phyloP scores from a whole-genome alignment of 2,797 vertebrate genomes.

The Hippopotamyrus pictus region DNA sequence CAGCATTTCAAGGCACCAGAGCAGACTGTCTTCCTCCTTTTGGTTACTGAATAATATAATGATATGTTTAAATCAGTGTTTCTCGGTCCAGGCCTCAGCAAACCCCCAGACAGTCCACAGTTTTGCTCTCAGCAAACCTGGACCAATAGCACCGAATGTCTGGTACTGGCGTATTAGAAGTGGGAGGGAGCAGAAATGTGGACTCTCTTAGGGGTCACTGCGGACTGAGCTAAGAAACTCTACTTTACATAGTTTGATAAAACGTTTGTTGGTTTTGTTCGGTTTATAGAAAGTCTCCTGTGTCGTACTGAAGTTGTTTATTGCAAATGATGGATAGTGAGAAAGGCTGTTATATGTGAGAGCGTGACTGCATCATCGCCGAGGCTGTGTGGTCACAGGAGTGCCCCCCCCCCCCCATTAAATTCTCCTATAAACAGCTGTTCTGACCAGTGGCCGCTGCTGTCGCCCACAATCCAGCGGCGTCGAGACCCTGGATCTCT shows the following conservation, averaged over 20 bases:
- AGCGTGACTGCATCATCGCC: background rate
- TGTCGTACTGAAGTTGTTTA: background rate
- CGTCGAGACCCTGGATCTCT: background rate
- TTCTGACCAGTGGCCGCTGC: background rate
- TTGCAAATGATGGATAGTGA: background rate
- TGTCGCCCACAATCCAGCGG: background rate
- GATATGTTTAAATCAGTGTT: background rate
- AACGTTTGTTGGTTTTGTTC: background rate
- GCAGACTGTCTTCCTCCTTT: background rate
- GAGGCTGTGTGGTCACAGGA: background rate
- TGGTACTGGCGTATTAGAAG: background rate
- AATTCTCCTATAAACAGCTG: background rate
- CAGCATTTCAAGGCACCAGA: background rate
- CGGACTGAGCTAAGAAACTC: background rate
- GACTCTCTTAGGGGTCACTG: too few relatives aligned
- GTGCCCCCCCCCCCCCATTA: background rate
- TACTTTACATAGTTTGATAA: background rate
- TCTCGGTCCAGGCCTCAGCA: background rate
- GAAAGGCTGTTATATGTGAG: background rate
- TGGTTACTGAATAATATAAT: background rate
- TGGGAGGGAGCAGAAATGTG: background rate
- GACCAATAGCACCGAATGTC: background rate
- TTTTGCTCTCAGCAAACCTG: background rate
- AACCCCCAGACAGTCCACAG: background rate
- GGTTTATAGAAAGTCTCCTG: background rate